phyloP scores from a whole-genome alignment of 92 coral and sea anemone species.

The Palythoa grandiflora region DNA sequence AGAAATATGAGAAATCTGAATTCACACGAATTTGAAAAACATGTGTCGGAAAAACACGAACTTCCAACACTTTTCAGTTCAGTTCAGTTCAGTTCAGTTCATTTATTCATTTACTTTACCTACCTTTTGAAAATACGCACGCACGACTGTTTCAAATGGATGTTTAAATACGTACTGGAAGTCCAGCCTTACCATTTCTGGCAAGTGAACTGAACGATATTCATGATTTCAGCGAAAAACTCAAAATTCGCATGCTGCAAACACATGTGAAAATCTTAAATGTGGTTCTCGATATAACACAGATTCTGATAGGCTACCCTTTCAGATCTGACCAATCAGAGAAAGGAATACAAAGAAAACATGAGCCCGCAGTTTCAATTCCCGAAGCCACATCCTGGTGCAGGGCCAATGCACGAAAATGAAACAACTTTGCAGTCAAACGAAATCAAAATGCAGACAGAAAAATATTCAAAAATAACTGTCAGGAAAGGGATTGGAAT shows the following conservation, averaged over 20 bases:
- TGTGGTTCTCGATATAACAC: not conserved
- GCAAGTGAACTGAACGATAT: not conserved
- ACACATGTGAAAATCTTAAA: not conserved
- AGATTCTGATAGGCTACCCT: constrained; percentile 10
- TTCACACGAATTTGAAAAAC: too few species aligned
- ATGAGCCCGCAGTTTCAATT: constrained; percentile 30
- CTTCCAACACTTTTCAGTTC: not conserved
- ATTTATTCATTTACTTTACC: too few species aligned
- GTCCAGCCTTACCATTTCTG: constrained; percentile 81
- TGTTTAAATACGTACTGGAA: constrained; percentile 83
- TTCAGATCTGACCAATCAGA: constrained; percentile 21
- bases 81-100: too few species aligned
- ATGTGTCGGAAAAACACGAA: not conserved
- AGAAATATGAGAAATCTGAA: too few species aligned
- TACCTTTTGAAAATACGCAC: constrained; percentile 95
- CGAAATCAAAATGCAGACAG: not conserved
- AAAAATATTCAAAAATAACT: constrained; percentile 27
- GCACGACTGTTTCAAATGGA: constrained; percentile 88
- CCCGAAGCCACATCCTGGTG: not conserved
- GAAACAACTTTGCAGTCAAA: too few species aligned
- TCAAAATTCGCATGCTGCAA: not conserved
- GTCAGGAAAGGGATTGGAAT: constrained; percentile 64
- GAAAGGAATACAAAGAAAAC: not conserved
- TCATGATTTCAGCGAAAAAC: not conserved
- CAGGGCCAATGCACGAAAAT: too few species aligned